phyloP scores from a whole-genome alignment of 2,888 invertebrate genomes.

The Pachycephus smyrnensis region DNA sequence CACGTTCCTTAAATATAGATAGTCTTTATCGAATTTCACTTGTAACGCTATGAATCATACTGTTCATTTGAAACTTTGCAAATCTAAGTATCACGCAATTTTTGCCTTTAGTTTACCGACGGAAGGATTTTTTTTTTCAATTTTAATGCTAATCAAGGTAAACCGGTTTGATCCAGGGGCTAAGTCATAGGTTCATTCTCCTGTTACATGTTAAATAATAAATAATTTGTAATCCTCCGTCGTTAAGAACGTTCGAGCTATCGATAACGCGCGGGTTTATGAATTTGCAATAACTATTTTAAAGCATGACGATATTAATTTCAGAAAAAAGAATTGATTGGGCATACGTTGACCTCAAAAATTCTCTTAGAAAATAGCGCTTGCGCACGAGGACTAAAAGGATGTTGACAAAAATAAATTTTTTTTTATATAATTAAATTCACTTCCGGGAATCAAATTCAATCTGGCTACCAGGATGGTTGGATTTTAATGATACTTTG shows the following conservation, averaged over 20 bases:
- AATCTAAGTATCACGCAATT: neutral
- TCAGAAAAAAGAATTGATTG: neutral
- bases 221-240: neutral
- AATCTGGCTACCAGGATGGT: neutral
- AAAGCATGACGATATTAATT: neutral
- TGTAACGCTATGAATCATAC: neutral
- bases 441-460: neutral
- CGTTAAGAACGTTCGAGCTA: no score
- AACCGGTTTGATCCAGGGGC: neutral
- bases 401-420: neutral
- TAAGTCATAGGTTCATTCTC: neutral
- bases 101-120: neutral
- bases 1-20: neutral
- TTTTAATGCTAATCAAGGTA: neutral
- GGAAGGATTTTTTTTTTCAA: neutral
- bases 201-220: neutral
- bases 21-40: neutral
- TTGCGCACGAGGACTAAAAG: neutral
- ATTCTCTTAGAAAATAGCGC: neutral
- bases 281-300: neutral
- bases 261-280: no score
- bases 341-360: neutral
- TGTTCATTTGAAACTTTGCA: neutral
- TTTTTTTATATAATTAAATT: neutral
- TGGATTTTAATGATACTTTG: neutral